Base-by-base conservation (phyloP, 2,113 vertebrate species). In the Scomber scombrus region DNA sequence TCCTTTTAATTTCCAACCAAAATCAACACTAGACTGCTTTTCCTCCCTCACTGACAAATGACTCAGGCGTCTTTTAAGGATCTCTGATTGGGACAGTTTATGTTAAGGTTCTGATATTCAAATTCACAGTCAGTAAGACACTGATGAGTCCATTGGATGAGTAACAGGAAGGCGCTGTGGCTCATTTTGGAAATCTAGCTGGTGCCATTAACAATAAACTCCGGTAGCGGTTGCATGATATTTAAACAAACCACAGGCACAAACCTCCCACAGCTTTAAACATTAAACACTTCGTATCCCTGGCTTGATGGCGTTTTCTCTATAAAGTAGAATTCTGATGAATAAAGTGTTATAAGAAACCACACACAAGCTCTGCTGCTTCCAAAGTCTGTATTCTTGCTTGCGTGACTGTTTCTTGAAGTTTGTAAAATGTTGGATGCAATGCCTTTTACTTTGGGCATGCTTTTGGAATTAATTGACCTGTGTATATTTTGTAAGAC, bases 161-260 rank as follows among this genome's bases (percentile, higher is more conserved):
- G 72, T 55, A 75, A 84, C 71, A 64, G 75, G 58, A 72, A 69
- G 52, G 67, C n/a, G 26, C 71, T 57, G 70, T 71, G 62, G 66
- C 57, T 88, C 71, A 56, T 58, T 89, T 70, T 60, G 31, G 46
- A 76, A 83, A 65, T 15, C 5, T 8, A 50, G 18, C 29, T 1
- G 12, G 21, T 81, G 80, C 85, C 85, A 82, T 82, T 62, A 71
- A 72, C 82, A 89, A 85, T 68, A 85, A 88, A 82, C 81, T 74
- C 75, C 13, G 31, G 78, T 73, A 86, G 75, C 15, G 52, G 82
- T 78, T 87, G 26, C 56, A 63, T 50, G 64, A 71, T 66, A 75
- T 80, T 80, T 66, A 74, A 82, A 55, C 68, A 63, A 65, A 85
- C 80, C 82, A 71, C 75, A 16, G 66, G 58, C 50, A n/a, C 52